Evolutionary conservation across 2,113 vertebrate genomes (phyloP).

Genomic region (Synchiropus splendidus): DNA sequence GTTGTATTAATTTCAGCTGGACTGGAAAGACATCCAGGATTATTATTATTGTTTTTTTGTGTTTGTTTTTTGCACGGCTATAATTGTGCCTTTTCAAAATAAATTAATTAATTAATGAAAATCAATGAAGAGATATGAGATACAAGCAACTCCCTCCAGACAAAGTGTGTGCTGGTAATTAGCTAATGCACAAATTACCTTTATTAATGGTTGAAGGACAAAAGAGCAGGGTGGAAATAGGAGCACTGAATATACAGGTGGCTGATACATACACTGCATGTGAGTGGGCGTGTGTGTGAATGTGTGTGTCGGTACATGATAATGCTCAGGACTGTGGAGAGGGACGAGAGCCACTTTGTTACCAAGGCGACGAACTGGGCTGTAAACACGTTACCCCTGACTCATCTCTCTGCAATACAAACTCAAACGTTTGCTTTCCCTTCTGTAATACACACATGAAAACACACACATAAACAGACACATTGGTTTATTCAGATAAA

Average conservation of each 20-base stretch:
- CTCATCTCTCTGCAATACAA: conserved; percentile 58
- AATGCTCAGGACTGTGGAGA: conserved; percentile 53
- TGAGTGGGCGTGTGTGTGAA: conserved; percentile 11
- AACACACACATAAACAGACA: conserved; percentile 9
- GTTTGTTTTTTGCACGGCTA: too few relatives aligned
- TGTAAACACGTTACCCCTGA: conserved; percentile 64
- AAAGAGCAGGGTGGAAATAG: conserved; percentile 27
- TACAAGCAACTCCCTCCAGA: too few relatives aligned
- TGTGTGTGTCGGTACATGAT: conserved; percentile 43
- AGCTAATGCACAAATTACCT: too few relatives aligned
- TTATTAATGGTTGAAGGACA: conserved; percentile 48
- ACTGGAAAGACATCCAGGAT: too few relatives aligned
- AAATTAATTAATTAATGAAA: too few relatives aligned
- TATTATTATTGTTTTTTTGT: too few relatives aligned
- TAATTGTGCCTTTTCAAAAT: too few relatives aligned
- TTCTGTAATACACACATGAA: conserved; percentile 4
- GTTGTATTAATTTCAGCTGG: too few relatives aligned
- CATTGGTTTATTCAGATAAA: neutral
- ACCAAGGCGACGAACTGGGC: conserved; percentile 50
- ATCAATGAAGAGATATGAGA: too few relatives aligned
- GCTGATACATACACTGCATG: conserved; percentile 20
- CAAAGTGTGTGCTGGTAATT: too few relatives aligned
- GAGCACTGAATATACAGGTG: conserved; percentile 46
- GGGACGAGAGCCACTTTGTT: conserved; percentile 64
- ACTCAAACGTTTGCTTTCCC: conserved; percentile 18